Conservation (phyloP, 2,113 vertebrate species). For the Meleagris gallopavo region DNA sequence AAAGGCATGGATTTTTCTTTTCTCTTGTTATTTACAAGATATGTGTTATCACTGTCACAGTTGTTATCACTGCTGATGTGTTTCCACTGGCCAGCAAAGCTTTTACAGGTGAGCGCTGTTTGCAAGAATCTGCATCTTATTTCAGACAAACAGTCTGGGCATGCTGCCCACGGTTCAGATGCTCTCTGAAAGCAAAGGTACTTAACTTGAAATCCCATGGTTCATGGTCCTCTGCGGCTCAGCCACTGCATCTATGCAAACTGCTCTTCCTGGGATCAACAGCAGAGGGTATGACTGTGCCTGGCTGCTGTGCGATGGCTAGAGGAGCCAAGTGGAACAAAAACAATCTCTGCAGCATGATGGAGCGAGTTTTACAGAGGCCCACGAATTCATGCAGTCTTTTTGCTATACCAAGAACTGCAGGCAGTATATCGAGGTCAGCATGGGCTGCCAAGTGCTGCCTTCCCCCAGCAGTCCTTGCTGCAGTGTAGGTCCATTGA, state of each 20-base stretch:
- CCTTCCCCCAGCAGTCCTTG: neutral
- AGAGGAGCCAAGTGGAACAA: neutral
- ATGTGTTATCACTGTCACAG: neutral
- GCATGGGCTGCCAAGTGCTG: neutral
- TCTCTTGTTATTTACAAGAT: neutral
- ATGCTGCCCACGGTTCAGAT: neutral
- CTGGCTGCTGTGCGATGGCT: neutral
- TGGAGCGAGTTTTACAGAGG: neutral
- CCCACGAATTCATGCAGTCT: accelerated
- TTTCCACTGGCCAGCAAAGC: neutral
- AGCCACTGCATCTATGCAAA: neutral
- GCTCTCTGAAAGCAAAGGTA: constrained; percentile 2
- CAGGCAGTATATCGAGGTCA: neutral
- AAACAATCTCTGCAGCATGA: neutral
- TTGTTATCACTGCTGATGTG: neutral
- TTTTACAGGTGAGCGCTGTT: constrained; percentile 18
- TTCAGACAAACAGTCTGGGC: neutral
- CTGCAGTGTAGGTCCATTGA: accelerated
- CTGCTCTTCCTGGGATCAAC: neutral
- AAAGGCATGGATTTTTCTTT: neutral
- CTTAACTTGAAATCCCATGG: neutral
- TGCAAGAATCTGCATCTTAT: neutral
- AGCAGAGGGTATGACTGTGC: neutral
- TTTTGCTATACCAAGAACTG: neutral
- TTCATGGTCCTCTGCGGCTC: neutral